A percentile compares a stretch with the other conserved stretches of the same genome.
These are phyloP conservation scores for Lissonota sp. DNA, from an alignment of 2,888 invertebrate species.

Conservation along the genomic window DNA sequence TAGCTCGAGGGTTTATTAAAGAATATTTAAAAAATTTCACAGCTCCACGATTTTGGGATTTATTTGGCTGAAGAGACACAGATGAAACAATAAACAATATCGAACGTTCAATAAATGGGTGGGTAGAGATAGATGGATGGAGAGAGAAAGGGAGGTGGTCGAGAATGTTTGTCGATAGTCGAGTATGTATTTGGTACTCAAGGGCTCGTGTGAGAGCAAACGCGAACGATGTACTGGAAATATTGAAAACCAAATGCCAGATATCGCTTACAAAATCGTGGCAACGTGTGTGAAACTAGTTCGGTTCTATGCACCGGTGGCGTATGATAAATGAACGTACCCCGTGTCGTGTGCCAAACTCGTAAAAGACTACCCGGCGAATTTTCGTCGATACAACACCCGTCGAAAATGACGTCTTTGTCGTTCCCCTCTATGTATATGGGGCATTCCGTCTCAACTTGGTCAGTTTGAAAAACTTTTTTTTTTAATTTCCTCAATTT, in stretches of 20 bases:
- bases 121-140: neutral
- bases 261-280: slow-evolving; percentile 28
- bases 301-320: slow-evolving; percentile 41
- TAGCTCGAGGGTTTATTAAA: neutral
- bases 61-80: slow-evolving; percentile 7
- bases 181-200: slow-evolving; percentile 29
- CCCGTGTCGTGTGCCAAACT: slow-evolving; percentile 51
- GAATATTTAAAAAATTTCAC: neutral
- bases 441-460: neutral
- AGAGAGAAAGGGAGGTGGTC: slow-evolving; percentile 6
- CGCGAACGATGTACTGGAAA: slow-evolving; percentile 50
- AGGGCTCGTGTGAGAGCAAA: slow-evolving; percentile 26
- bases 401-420: slow-evolving; percentile 30
- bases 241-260: slow-evolving; percentile 69
- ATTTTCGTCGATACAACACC: slow-evolving; percentile 54
- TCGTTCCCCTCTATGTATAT: neutral
- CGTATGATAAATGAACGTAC: slow-evolving; percentile 60
- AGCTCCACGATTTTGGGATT: neutral
- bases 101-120: neutral
- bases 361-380: slow-evolving; percentile 54
- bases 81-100: slow-evolving; percentile 38
- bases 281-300: slow-evolving; percentile 7
- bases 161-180: slow-evolving; percentile 45
- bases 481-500: too few species aligned
- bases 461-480: neutral